phyloP scores from a whole-genome alignment of 2,888 invertebrate species.

The Andrena praecox region DNA sequence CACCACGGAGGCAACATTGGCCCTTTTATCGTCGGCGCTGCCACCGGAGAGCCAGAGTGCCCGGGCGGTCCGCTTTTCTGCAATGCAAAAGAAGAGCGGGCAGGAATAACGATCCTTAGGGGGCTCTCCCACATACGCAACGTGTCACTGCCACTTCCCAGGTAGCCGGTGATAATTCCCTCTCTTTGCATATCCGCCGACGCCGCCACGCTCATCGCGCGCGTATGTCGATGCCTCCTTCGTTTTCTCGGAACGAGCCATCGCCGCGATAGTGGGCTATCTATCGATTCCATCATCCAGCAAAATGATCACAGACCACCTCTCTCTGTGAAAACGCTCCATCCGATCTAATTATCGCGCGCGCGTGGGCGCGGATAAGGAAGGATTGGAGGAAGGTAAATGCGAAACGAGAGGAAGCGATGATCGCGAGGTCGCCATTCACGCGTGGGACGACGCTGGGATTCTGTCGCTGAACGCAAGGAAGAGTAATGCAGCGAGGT shows the following conservation, averaged over 20 bases:
- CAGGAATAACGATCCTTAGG: slow-evolving; percentile 54
- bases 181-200: slow-evolving; percentile 61
- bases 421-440: no score
- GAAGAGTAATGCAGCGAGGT: no score
- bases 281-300: slow-evolving; percentile 19
- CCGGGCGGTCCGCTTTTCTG: slow-evolving; percentile 56
- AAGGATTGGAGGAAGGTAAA: neutral
- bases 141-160: slow-evolving; percentile 59
- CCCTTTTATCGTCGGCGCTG: slow-evolving; percentile 52
- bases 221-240: slow-evolving; percentile 48
- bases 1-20: slow-evolving; percentile 53
- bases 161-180: slow-evolving; percentile 63
- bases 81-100: slow-evolving; percentile 61
- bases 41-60: slow-evolving; percentile 30
- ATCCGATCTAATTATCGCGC: neutral
- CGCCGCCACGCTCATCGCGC: slow-evolving; percentile 17
- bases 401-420: neutral
- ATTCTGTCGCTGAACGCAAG: no score
- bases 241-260: slow-evolving; percentile 42
- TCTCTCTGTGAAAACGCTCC: neutral
- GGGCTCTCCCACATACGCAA: slow-evolving; percentile 63
- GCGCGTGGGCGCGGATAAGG: neutral
- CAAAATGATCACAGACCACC: neutral
- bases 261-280: neutral
- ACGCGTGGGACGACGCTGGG: no score